A percentile compares a stretch with the other conserved stretches of the same genome.
Conservation (phyloP, 2,888 invertebrate species). For the Phaonia tiefii region DNA sequence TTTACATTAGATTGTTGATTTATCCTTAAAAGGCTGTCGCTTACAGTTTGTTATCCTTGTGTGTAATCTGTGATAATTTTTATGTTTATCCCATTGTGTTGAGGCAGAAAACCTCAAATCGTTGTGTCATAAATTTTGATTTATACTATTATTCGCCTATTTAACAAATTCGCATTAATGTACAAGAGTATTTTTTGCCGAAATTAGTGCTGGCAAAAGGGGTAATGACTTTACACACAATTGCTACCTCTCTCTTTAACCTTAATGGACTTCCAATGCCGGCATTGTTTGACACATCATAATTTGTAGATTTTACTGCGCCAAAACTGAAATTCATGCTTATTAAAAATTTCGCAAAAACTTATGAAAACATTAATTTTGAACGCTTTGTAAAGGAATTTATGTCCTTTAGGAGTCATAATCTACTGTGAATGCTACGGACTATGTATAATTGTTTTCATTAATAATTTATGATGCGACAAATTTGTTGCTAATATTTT, state of each 20-base stretch:
- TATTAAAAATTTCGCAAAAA: constrained; percentile 28
- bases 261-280: too few species aligned
- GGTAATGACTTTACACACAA: too few species aligned
- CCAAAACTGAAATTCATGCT: constrained; percentile 31
- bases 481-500: too few species aligned
- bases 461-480: too few species aligned
- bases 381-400: constrained; percentile 20
- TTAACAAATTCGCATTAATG: constrained; percentile 10
- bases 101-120: constrained; percentile 20
- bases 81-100: constrained; percentile 66
- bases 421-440: neutral
- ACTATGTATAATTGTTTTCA: too few species aligned
- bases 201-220: too few species aligned
- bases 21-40: constrained; percentile 7
- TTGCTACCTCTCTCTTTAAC: too few species aligned
- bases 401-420: neutral
- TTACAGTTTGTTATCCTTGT: constrained; percentile 16
- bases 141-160: constrained; percentile 60
- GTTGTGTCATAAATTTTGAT: constrained; percentile 70
- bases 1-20: neutral
- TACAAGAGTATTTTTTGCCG: neutral
- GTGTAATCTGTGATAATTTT: constrained; percentile 73
- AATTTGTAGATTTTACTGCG: constrained; percentile 20
- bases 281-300: neutral
- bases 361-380: constrained; percentile 27